Conservation (phyloP, 2,797 vertebrate genomes). For the Buphagus erythrorhynchus region DNA sequence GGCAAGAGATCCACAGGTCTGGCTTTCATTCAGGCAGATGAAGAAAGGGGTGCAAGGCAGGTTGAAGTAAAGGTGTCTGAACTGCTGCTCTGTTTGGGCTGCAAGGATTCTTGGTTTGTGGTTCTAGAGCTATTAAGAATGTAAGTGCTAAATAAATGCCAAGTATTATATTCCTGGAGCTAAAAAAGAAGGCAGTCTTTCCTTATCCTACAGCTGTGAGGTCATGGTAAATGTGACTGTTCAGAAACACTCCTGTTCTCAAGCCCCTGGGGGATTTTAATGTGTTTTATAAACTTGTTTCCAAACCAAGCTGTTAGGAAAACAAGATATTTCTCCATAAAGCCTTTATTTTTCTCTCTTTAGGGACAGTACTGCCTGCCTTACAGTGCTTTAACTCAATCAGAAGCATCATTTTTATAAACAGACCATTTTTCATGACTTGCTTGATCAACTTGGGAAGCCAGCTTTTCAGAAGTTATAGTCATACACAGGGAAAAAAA, state of each 20-base stretch:
- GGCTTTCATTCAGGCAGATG: neutral
- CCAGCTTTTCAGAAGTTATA: conserved; percentile 6
- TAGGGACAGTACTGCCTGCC: conserved; percentile 9
- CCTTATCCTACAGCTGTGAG: conserved; percentile 9
- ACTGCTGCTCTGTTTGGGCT: neutral
- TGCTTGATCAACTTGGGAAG: conserved; percentile 34
- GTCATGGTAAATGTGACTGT: conserved; percentile 35
- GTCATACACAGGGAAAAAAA: neutral
- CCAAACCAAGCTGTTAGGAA: conserved; percentile 52
- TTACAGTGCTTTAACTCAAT: conserved; percentile 37
- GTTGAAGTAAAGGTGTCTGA: neutral
- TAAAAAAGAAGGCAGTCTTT: neutral
- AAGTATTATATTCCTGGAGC: neutral
- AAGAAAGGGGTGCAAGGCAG: neutral
- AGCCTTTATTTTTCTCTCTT: conserved; percentile 42
- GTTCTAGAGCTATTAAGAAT: conserved; percentile 6
- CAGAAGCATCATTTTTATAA: conserved; percentile 52
- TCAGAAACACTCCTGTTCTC: conserved; percentile 12
- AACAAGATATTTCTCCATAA: conserved; percentile 59
- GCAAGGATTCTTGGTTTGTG: neutral
- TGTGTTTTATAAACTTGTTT: conserved; percentile 59
- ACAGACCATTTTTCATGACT: conserved; percentile 44
- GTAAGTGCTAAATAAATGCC: neutral
- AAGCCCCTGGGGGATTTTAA: conserved; percentile 29
- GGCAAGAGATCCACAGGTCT: neutral